Evolutionary conservation across 2,797 vertebrate genomes (phyloP).

Genomic region (Pachyuromys duprasi): DNA sequence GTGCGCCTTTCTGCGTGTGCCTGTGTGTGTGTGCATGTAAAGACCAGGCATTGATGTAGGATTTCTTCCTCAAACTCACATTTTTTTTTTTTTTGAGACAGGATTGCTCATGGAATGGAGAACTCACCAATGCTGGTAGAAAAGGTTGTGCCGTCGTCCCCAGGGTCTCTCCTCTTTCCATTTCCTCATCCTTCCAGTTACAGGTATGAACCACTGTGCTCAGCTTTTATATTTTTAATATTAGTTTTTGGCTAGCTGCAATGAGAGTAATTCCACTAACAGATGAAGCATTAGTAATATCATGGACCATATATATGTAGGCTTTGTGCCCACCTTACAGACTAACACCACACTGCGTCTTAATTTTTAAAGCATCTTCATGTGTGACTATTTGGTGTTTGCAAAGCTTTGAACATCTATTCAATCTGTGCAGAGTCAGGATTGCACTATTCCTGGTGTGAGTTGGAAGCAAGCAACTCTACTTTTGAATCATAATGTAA

Average conservation of each 20-base stretch:
- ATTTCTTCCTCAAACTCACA: background rate
- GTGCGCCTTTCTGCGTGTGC: rapidly evolving
- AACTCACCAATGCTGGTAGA: background rate
- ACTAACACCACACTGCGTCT: background rate
- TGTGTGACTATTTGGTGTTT: background rate
- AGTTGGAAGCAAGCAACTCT: slow-evolving; percentile 29
- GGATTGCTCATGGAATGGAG: background rate
- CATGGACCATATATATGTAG: background rate
- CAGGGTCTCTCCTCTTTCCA: background rate
- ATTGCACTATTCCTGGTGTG: slow-evolving; percentile 41
- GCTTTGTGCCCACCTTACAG: background rate
- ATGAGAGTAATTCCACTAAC: background rate
- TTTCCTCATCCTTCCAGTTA: background rate
- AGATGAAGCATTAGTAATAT: background rate
- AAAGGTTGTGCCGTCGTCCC: background rate
- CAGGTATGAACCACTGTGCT: background rate
- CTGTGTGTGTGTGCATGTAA: background rate
- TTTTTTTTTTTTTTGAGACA: background rate
- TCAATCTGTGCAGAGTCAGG: slow-evolving; percentile 13
- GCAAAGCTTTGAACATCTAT: slow-evolving; percentile 25
- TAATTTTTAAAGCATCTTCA: background rate
- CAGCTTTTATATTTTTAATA: background rate
- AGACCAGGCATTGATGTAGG: background rate
- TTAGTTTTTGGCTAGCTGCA: background rate
- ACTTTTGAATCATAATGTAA: slow-evolving; percentile 62